phyloP scores from a whole-genome alignment of 92 coral and sea anemone genomes.

The Parazoanthus swiftii region DNA sequence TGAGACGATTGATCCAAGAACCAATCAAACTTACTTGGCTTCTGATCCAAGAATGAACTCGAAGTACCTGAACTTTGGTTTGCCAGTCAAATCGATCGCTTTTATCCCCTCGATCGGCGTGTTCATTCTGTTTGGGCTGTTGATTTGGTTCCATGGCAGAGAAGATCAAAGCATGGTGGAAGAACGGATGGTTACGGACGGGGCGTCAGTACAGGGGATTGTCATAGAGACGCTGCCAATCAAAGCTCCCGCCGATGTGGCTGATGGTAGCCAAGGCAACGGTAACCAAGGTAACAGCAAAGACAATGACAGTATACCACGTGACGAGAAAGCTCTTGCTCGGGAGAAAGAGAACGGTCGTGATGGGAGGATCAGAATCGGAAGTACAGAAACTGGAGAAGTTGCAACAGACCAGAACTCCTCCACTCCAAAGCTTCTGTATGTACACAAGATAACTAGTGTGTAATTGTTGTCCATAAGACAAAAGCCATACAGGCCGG shows the following conservation, averaged over 20 bases:
- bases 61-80: constrained; percentile 69
- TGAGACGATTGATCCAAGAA: constrained; percentile 58
- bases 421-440: constrained; percentile 26
- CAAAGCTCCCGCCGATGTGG: constrained; percentile 25
- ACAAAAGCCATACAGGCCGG: background rate
- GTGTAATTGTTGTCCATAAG: background rate
- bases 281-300: constrained; percentile 24
- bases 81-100: constrained; percentile 81
- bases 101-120: constrained; percentile 86
- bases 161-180: constrained; percentile 70
- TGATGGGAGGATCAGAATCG: background rate
- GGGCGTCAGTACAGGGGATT: constrained; percentile 69
- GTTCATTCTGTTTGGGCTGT: constrained; percentile 78
- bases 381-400: background rate
- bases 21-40: constrained; percentile 62
- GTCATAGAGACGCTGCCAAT: constrained; percentile 63
- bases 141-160: constrained; percentile 91
- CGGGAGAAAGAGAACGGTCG: background rate
- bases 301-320: background rate
- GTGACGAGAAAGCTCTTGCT: background rate
- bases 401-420: constrained; percentile 22
- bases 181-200: constrained; percentile 57
- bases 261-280: constrained; percentile 31
- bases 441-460: constrained; percentile 2
- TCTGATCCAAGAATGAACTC: constrained; percentile 90